Conservation (phyloP, 2,113 vertebrate species). For the Atlantisia rogersi region DNA sequence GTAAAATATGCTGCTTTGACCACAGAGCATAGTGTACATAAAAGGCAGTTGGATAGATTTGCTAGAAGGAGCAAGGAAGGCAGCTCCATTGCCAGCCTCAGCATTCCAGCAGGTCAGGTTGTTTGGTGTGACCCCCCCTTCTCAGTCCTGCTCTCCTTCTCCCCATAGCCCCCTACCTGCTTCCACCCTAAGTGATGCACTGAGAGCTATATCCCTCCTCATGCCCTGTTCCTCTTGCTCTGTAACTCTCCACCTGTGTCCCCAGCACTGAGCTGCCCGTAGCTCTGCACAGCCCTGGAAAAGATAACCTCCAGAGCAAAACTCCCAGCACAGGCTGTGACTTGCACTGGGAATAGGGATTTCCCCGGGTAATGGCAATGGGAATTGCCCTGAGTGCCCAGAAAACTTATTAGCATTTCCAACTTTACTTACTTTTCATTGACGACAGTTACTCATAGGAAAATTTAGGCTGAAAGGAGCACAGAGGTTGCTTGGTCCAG, state of each 20-base stretch:
- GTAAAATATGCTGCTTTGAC: not conserved
- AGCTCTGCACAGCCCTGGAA: not conserved
- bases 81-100: not conserved
- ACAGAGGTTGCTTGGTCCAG: not conserved
- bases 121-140: accelerated
- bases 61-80: not conserved
- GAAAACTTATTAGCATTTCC: not conserved
- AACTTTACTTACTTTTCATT: not conserved
- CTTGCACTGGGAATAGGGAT: not conserved
- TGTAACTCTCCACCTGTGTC: accelerated
- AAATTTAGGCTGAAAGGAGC: not conserved
- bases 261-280: not conserved
- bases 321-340: not conserved
- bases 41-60: not conserved
- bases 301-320: accelerated
- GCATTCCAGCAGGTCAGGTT: not conserved
- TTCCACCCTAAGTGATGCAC: not conserved
- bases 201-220: not conserved
- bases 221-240: not conserved
- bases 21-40: accelerated
- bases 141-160: not conserved
- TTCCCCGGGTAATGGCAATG: not conserved
- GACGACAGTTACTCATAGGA: not conserved
- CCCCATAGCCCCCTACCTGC: not conserved
- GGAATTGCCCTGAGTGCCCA: not conserved